Conservation (phyloP, 2,113 vertebrate species). For the Chiloscyllium plagiosum region DNA sequence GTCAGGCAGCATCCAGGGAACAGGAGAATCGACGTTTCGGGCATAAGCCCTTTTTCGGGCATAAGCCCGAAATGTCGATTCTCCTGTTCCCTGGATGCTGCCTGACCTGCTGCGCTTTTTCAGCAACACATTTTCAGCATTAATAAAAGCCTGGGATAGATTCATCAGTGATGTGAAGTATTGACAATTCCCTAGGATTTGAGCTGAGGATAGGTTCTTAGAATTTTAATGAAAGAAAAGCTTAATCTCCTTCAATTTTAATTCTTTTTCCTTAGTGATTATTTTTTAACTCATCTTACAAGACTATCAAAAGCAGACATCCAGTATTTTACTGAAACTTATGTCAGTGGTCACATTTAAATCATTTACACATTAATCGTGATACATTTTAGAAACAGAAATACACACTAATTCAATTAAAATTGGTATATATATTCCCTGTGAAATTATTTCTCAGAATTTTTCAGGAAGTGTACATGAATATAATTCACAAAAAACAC, state of each 20-base stretch:
- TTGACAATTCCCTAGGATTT: neutral
- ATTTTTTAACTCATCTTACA: neutral
- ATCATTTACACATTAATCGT: neutral
- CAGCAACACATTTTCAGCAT: too few species aligned
- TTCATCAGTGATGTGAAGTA: neutral
- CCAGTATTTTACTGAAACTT: neutral
- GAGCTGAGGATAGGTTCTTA: neutral
- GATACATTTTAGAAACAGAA: neutral
- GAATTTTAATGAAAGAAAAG: neutral
- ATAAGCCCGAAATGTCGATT: too few species aligned
- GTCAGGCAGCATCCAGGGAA: too few species aligned
- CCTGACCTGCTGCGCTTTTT: too few species aligned
- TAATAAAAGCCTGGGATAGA: neutral
- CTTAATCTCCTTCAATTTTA: neutral
- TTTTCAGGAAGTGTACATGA: neutral
- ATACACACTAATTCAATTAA: neutral
- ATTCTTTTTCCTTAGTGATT: neutral
- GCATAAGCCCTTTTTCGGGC: too few species aligned
- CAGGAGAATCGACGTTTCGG: too few species aligned
- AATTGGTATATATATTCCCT: neutral
- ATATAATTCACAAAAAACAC: neutral
- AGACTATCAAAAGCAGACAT: slow-evolving; percentile 2
- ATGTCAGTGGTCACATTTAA: neutral
- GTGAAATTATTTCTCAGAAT: neutral
- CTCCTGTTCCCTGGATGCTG: too few species aligned